A percentile compares a stretch with the other conserved stretches of the same genome.
Evolutionary conservation across 2,797 vertebrate genomes (phyloP).

Genomic region (Parauchenoglanis punctatus): DNA sequence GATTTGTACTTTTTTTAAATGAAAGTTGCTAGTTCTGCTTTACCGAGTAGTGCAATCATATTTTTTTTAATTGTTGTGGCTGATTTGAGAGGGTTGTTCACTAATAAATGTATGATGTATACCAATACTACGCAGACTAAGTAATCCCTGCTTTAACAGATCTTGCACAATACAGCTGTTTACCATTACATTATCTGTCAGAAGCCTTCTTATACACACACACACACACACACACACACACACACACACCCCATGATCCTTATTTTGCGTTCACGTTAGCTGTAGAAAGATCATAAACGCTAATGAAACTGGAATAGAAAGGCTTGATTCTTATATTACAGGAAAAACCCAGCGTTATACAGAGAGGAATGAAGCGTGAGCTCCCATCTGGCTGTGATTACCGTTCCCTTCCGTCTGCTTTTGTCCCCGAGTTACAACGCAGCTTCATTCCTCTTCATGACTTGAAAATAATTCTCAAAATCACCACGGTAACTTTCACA

Average conservation of each 20-base stretch:
- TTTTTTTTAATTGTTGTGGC: conserved; percentile 99
- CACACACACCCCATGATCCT: too few species aligned
- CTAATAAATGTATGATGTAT: conserved; percentile 99
- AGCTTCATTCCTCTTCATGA: neutral
- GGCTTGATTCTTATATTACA: neutral
- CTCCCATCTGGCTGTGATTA: neutral
- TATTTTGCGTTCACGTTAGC: neutral
- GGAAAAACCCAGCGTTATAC: neutral
- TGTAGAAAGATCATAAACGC: neutral
- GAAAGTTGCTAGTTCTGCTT: conserved; percentile 99
- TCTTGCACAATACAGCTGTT: conserved; percentile 48
- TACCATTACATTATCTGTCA: conserved; percentile 33
- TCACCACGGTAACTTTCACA: too few species aligned
- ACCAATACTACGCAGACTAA: conserved; percentile 74
- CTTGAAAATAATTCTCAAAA: neutral
- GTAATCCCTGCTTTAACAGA: conserved; percentile 58
- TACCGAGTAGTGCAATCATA: conserved; percentile 99
- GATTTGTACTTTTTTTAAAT: conserved; percentile 99
- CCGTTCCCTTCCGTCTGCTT: neutral
- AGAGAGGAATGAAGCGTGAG: neutral
- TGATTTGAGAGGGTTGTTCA: conserved; percentile 99
- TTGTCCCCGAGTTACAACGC: neutral
- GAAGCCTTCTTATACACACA: conserved; percentile 15
- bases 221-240: neutral
- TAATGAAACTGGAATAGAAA: neutral